These are phyloP conservation scores for Luperina nickerlii DNA, from an alignment of 2,888 invertebrate genomes.

Conservation along the genomic window DNA sequence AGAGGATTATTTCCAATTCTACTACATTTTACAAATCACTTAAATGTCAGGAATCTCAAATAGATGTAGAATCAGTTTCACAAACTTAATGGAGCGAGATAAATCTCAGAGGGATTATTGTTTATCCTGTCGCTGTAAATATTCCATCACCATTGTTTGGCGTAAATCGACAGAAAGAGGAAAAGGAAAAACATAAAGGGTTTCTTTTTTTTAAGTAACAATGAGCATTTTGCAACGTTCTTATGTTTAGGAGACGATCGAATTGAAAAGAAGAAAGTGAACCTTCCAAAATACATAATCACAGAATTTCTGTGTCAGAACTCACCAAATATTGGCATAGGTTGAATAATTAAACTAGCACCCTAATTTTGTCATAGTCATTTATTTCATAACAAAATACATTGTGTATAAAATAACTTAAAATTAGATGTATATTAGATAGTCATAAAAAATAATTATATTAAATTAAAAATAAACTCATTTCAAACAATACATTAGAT, in stretches of 20 bases:
- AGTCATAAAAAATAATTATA: no score
- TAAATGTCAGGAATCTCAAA: slow-evolving; percentile 29
- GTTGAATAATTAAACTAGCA: no score
- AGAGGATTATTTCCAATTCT: slow-evolving; percentile 29
- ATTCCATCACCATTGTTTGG: slow-evolving; percentile 37
- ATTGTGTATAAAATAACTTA: no score
- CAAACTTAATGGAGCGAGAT: slow-evolving; percentile 28
- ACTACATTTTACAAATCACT: slow-evolving; percentile 51
- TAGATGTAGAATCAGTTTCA: slow-evolving; percentile 32
- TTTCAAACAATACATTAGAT: no score
- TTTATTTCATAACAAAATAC: no score
- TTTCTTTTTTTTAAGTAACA: slow-evolving; percentile 29
- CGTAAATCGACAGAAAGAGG: slow-evolving; percentile 25
- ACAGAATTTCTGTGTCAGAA: neutral
- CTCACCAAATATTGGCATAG: neutral
- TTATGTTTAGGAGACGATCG: neutral
- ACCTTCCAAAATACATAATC: neutral
- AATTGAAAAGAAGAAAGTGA: slow-evolving; percentile 2
- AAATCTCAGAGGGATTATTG: slow-evolving; percentile 42
- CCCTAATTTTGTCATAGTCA: no score
- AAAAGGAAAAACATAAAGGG: slow-evolving; percentile 37
- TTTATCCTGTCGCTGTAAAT: slow-evolving; percentile 40
- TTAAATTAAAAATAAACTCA: no score
- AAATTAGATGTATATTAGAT: no score
- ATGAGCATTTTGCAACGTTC: slow-evolving; percentile 33